Conservation (phyloP, 2,113 vertebrate species). For the Ivindomyrus marchei region DNA sequence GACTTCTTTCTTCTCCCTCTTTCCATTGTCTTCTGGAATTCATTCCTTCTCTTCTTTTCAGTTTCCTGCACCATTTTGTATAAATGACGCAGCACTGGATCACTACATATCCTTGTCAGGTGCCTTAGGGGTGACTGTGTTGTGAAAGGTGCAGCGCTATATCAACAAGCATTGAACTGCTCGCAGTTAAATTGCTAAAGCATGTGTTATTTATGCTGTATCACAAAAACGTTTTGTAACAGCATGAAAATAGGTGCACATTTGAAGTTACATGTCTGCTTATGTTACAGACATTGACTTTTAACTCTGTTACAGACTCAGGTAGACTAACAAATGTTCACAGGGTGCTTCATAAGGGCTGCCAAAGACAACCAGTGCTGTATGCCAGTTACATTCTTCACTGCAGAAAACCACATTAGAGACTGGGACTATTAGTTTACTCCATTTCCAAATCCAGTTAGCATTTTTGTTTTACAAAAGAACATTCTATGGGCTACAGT, state of each 20-base stretch:
- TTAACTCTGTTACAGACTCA: not conserved
- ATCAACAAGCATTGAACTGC: not conserved
- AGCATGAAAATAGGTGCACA: not conserved
- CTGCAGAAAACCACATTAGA: not conserved
- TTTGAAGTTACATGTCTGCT: not conserved
- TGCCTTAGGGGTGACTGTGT: not conserved
- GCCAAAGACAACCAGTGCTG: not conserved
- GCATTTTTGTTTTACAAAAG: not conserved
- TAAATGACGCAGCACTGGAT: not conserved
- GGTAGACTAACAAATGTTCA: not conserved
- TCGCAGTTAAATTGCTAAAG: not conserved
- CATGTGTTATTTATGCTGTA: not conserved
- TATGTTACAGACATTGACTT: not conserved
- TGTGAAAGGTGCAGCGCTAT: not conserved
- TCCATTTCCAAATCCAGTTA: not conserved
- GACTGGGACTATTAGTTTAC: not conserved
- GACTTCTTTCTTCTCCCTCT: not conserved
- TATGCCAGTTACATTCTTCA: not conserved
- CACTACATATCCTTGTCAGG: not conserved
- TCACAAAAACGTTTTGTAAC: not conserved
- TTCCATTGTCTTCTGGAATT: not conserved
- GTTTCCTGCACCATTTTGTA: not conserved
- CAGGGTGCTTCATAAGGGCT: not conserved
- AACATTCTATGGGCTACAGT: not conserved
- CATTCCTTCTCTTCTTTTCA: not conserved